Evolutionary conservation across 2,888 invertebrate species (phyloP), one percentile per base, ranked within the genome.

Genomic region (Apotomis betuletana): DNA sequence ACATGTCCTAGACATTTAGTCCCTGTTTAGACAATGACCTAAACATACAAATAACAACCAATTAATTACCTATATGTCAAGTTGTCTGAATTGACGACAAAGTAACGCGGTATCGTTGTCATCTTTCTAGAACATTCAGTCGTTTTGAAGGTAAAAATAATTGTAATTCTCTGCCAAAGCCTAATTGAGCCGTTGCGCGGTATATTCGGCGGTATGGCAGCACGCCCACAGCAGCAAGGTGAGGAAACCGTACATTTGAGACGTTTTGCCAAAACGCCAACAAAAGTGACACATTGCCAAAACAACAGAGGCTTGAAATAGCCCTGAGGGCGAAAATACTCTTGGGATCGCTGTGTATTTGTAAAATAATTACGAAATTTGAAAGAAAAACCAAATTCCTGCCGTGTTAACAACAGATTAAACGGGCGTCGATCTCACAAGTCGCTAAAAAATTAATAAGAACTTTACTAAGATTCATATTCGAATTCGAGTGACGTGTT

Each of bases 271-370:
- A 65, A 67, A 62, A 41, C 61, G 67, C 67, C 67, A 71, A 61
- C 71, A 67, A 65, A 60, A 67, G 52, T 52, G 51, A 62, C 13
- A 46, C 67, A 61, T 62, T 62, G 71, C 67, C 71, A 71, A 71
- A 71, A 67, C 59, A 44, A 46, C 58, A 41, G 27, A 38, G 36
- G 36, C 51, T 44, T 44, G 10, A 62, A 67, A 67, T 67, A 71
- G n/a, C 58, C 67, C 57, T 67, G 57, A 51, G 15, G 41, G 44
- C 38, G 12, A 67, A 67, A 57, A 61, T 67, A 71, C 49, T 54
- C 13, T 65, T 57, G 61, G 54, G 41, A 46, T 52, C 5, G 38
- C 36, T n/a, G n/a, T n/a, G n/a, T n/a, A n/a, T n/a, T n/a, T n/a
- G n/a, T n/a, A n/a, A n/a, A n/a, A n/a, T n/a, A n/a, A n/a, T n/a